Base-by-base conservation (phyloP, 2,113 vertebrate genomes). In the Rhea americana region DNA sequence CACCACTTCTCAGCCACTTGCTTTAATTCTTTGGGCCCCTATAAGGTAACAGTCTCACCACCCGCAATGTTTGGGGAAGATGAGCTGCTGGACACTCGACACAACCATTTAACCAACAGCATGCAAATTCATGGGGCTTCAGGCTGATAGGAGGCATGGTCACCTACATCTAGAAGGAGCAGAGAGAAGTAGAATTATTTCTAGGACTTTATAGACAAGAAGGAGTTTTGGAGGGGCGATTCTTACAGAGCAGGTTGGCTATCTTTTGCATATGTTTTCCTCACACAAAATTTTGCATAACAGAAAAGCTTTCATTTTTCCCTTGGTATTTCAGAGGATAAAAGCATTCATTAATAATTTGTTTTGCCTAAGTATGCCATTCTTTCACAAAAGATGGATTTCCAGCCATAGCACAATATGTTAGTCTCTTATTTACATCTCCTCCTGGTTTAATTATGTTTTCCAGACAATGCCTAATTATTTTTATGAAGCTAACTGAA, bases 401-500 rank as follows among this genome's bases (percentile, higher is more conserved):
- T 95, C 68, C 35, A 95, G 90, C 59, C 92, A 91, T 63, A 95
- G 80, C 72, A 93, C 25, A 37, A 62, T 48, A 50, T 81, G 89
- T 82, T 32, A 45, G 66, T 72, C 41, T 79, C 85, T 94, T 93
- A 90, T 94, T 96, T 97, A 88, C 82, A 95, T 87, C 92, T 89
- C 59, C 51, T 19, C 76, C 81, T 87, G 58, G 82, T 85, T 96
- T 95, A 97, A 95, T 78, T 97, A 93, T 77, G 90, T 75, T 94
- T 96, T 97, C 94, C 88, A 95, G 94, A 96, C 95, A 93, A 96
- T 55, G 80, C 67, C 93, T 94, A 96, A 91, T 96, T 95, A 95
- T 92, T 97, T 96, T 97, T 94, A 94, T 96, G 91, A 94, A 95
- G 82, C 82, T 91, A 96, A 71, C 61, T 96, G 90, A 96, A 97